phyloP scores from a whole-genome alignment of 2,888 invertebrate genomes.

The Cheilosia vulpina region DNA sequence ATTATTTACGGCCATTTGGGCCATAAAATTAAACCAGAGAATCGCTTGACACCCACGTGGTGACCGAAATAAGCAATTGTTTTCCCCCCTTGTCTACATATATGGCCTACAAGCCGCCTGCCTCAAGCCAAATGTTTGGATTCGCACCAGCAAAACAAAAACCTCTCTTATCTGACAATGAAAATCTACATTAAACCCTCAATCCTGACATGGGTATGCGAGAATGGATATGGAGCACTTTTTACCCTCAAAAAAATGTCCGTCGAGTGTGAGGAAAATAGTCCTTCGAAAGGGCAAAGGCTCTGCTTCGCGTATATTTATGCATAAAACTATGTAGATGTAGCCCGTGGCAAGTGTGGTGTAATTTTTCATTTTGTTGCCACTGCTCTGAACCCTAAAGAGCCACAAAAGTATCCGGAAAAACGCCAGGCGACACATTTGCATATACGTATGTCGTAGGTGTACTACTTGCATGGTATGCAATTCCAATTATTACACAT shows the following conservation, averaged over 20 bases:
- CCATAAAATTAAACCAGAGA: conserved; percentile 46
- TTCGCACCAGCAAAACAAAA: conserved; percentile 23
- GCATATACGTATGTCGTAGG: conserved; percentile 10
- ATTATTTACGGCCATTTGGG: conserved; percentile 39
- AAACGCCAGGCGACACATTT: conserved; percentile 62
- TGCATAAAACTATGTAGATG: conserved; percentile 24
- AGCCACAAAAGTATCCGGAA: conserved; percentile 61
- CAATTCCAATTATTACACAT: conserved; percentile 65
- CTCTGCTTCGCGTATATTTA: conserved; percentile 41
- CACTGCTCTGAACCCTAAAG: conserved; percentile 30
- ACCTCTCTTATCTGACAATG: conserved; percentile 59
- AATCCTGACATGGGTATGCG: conserved; percentile 56
- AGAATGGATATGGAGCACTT: conserved; percentile 34
- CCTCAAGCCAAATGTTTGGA: conserved; percentile 43
- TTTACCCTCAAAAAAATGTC: neutral
- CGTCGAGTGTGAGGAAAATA: conserved; percentile 1
- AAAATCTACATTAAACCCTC: conserved; percentile 70
- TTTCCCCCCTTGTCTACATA: neutral
- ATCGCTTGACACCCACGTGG: conserved; percentile 50
- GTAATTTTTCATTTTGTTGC: conserved; percentile 67
- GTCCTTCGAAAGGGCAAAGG: conserved; percentile 49
- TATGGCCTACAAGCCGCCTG: conserved; percentile 5
- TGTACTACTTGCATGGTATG: conserved; percentile 45
- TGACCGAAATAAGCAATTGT: conserved; percentile 25
- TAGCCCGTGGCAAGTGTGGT: conserved; percentile 45